phyloP scores from a whole-genome alignment of 1,140 invertebrate genomes.

The Heterodera schachtii region DNA sequence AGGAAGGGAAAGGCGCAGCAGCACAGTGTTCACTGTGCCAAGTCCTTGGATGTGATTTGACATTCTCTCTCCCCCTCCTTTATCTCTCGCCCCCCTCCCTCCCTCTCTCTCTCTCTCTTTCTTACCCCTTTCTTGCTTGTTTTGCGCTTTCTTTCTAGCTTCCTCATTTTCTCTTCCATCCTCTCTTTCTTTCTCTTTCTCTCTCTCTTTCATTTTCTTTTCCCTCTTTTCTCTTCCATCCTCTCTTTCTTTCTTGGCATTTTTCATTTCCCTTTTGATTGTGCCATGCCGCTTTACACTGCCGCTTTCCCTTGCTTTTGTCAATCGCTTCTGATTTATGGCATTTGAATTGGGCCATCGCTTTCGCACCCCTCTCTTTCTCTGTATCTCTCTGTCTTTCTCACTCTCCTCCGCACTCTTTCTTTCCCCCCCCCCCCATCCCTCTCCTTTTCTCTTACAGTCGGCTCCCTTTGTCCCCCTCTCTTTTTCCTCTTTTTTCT shows the following conservation, averaged over 20 bases:
- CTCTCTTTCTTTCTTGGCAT: too few relatives aligned
- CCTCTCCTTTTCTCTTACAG: background rate
- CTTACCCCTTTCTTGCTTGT: too few relatives aligned
- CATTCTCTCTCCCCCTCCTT: too few relatives aligned
- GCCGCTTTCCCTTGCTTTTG: background rate
- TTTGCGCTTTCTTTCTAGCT: too few relatives aligned
- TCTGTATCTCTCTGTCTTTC: background rate
- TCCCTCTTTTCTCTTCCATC: too few relatives aligned
- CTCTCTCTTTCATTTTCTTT: background rate
- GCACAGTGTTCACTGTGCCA: too few relatives aligned
- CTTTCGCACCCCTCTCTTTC: background rate
- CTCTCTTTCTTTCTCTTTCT: too few relatives aligned
- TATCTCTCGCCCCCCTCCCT: too few relatives aligned
- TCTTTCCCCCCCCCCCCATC: background rate
- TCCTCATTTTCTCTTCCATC: too few relatives aligned
- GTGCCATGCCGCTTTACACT: constrained; percentile 7
- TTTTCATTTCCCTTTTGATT: background rate
- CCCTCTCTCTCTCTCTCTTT: too few relatives aligned
- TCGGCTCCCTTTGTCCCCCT: background rate
- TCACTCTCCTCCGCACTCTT: background rate
- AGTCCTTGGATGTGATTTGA: too few relatives aligned
- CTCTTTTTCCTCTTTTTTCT: background rate
- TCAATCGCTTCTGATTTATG: constrained; percentile 7
- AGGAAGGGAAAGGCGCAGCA: too few relatives aligned
- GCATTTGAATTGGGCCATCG: background rate